Evolutionary conservation across 2,888 invertebrate genomes (phyloP).

Genomic region (Diogma glabrata): DNA sequence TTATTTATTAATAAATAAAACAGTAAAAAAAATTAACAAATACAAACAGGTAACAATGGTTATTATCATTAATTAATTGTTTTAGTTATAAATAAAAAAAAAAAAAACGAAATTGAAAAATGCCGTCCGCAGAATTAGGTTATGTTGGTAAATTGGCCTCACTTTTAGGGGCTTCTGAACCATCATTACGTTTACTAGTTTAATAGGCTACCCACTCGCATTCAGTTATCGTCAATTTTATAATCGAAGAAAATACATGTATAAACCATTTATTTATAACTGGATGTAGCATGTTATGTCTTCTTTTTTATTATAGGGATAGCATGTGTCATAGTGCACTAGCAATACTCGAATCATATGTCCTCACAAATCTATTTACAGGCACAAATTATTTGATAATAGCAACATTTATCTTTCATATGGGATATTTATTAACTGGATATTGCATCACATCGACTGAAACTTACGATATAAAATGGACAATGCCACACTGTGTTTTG

Average conservation of each 20-base stretch:
- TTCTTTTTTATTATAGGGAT: slow-evolving; percentile 75
- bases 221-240: slow-evolving; percentile 46
- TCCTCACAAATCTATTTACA: slow-evolving; percentile 50
- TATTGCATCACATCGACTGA: slow-evolving; percentile 72
- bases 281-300: slow-evolving; percentile 56
- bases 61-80: too few species aligned
- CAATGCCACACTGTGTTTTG: slow-evolving; percentile 93
- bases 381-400: slow-evolving; percentile 52
- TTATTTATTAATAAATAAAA: too few species aligned
- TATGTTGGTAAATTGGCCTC: too few species aligned
- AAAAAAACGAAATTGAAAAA: too few species aligned
- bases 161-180: too few species aligned
- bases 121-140: too few species aligned
- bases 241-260: slow-evolving; percentile 43
- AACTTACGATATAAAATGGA: slow-evolving; percentile 92
- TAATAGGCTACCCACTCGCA: slow-evolving; percentile 65
- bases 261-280: slow-evolving; percentile 66
- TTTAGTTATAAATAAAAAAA: too few species aligned
- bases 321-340: slow-evolving; percentile 64
- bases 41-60: too few species aligned
- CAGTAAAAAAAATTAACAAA: too few species aligned
- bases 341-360: slow-evolving; percentile 60
- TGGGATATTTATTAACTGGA: slow-evolving; percentile 64
- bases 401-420: slow-evolving; percentile 68
- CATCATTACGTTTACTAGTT: too few species aligned